Conservation (phyloP, 2,888 invertebrate genomes). For the Caenorhabditis sp. region DNA sequence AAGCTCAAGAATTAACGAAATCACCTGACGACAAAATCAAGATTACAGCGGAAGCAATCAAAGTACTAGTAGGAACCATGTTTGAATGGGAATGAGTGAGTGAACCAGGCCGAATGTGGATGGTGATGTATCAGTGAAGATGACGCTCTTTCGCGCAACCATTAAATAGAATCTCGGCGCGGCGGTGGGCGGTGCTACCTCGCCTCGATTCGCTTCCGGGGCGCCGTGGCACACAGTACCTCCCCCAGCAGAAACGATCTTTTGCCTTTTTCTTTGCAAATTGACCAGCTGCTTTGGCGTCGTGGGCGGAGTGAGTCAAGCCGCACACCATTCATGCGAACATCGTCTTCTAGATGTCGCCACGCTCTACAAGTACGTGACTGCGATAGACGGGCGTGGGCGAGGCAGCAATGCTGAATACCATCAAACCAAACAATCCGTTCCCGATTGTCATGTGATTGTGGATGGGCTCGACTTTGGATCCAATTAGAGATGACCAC, state of each 20-base stretch:
- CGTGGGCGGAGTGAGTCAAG: conserved; percentile 37
- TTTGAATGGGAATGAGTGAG: conserved; percentile 31
- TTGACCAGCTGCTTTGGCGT: conserved; percentile 52
- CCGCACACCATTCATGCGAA: conserved; percentile 27
- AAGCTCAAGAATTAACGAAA: not conserved
- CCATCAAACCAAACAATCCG: not conserved
- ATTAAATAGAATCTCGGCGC: conserved; percentile 62
- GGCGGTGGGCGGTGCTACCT: conserved; percentile 36
- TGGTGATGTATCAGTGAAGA: conserved; percentile 58
- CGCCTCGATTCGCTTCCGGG: conserved; percentile 61
- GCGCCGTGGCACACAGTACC: conserved; percentile 61
- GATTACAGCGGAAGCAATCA: conserved; percentile 26
- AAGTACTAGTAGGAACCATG: conserved; percentile 43
- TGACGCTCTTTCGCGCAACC: conserved; percentile 57
- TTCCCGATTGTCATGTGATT: not conserved
- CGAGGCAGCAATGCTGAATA: too few species aligned
- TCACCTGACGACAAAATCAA: conserved; percentile 43
- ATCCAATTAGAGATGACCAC: not conserved
- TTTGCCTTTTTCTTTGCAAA: conserved; percentile 59
- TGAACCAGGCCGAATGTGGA: conserved; percentile 54
- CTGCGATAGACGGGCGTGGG: not conserved
- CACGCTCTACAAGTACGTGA: not conserved
- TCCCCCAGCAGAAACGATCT: conserved; percentile 51
- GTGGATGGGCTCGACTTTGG: too few species aligned
- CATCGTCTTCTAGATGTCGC: not conserved